These are phyloP conservation scores for Meloidogyne exigua DNA, from an alignment of 1,140 invertebrate genomes.

Conservation along the genomic window DNA sequence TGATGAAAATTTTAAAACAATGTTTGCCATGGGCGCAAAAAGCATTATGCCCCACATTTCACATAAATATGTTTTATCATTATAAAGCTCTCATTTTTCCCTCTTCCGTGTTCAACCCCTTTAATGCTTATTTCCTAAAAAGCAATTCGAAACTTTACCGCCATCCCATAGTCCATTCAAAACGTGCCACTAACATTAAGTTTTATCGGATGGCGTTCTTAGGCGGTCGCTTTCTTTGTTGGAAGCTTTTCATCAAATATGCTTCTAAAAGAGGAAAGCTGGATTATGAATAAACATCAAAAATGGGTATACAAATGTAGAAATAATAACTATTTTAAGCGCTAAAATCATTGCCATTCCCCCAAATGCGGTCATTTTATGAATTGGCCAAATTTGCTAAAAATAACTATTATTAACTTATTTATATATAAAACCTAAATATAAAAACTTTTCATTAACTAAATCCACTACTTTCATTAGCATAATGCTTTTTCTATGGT, in stretches of 20 bases:
- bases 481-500: not conserved
- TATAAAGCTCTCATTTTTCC: not conserved
- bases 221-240: not conserved
- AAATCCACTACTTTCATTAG: not conserved
- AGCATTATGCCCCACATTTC: not conserved
- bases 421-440: constrained; percentile 1
- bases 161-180: not conserved
- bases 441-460: not conserved
- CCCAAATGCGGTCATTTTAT: not conserved
- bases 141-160: not conserved
- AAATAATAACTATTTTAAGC: not conserved
- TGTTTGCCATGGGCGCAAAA: not conserved
- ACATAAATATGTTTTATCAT: not conserved
- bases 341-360: not conserved
- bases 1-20: not conserved
- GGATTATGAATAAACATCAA: not conserved
- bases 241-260: not conserved
- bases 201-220: not conserved
- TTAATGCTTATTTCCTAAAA: constrained; percentile 2
- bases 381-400: constrained; percentile 2
- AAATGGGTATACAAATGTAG: not conserved
- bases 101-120: not conserved
- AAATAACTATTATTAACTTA: not conserved
- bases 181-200: not conserved
- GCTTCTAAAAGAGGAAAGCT: constrained; percentile 1